Base-by-base conservation (phyloP, 2,888 invertebrate species). In the Electrophaes corylata region DNA sequence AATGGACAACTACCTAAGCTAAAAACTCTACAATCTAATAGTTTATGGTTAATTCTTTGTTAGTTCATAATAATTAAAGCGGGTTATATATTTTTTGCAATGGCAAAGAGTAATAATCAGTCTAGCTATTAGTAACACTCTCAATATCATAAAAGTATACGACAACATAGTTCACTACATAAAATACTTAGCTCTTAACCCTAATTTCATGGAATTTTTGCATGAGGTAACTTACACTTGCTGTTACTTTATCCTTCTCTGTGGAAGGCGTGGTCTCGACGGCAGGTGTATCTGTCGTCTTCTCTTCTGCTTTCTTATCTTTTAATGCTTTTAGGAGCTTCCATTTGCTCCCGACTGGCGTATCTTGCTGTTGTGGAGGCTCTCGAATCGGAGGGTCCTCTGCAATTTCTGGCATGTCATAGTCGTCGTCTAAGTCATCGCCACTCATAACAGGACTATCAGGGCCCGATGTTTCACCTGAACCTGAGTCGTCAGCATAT, bases 221-320 rank as follows among this genome's bases (percentile, higher is more conserved):
- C 92, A 92, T 92, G 59, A 92, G 84, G 67, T 92, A 92, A 93
- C 94, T 93, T 92, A 94, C 93, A 74, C 94, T 94, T 86, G 95
- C 94, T 92, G 94, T 94, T 69, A 94, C 94, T 86, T 94, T 94
- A 72, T 95, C 94, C 71, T 93, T 93, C 57, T 92, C 92, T 5
- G 92, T 88, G 40, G 92, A 91, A 41, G 94, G 93, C 47, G 94
- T 93, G 59, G 94, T 94, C 52, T 92, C 93, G 57, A 92, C 93
- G 57, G 92, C 93, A 48, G 93, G 93, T 64, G 95, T 94, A 57
- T 94, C 95, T 60, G 94, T 93, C 72, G 95, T 95, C 81, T 95
- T 96, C 73, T 97, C 97, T 83, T 97, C 97, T 2, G 97, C 96
- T 88, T 98, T 97, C 61, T 96, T 93, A 74, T 98, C 97, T 79